Percentiles rank a stretch among this genome's conserved stretches.
Conservation (phyloP, 2,888 invertebrate species). For the Ectemnius lituratus region DNA sequence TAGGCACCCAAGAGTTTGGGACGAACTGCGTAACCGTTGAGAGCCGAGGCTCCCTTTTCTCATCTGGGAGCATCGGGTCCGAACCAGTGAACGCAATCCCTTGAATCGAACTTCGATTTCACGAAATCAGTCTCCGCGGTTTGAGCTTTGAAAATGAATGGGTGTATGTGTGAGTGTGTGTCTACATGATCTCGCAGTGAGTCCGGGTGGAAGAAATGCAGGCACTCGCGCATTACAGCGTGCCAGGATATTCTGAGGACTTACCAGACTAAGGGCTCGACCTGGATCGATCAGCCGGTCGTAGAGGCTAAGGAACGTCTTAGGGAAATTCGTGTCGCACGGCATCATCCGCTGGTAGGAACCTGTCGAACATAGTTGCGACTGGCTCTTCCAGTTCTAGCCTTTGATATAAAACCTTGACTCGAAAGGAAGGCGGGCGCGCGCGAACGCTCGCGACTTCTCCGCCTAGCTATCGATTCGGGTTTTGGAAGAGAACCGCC, state of each 20-base stretch:
- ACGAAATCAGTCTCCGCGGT: too few relatives aligned
- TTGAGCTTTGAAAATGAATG: too few relatives aligned
- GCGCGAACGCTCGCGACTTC: not conserved
- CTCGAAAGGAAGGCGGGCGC: conserved; percentile 1
- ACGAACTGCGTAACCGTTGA: too few relatives aligned
- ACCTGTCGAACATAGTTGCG: conserved; percentile 13
- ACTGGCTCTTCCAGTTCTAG: conserved; percentile 11
- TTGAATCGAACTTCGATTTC: too few relatives aligned
- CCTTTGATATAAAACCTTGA: conserved; percentile 8
- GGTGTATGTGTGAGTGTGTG: too few relatives aligned
- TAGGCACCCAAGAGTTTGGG: too few relatives aligned
- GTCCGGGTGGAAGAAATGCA: too few relatives aligned
- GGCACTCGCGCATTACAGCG: too few relatives aligned
- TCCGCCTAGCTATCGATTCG: conserved; percentile 17
- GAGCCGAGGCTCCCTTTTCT: too few relatives aligned
- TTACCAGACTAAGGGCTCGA: not conserved
- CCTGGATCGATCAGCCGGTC: not conserved
- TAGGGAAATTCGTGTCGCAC: not conserved
- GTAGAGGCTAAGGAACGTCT: not conserved
- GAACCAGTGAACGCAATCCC: too few relatives aligned
- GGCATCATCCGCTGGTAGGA: not conserved
- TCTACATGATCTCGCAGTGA: too few relatives aligned
- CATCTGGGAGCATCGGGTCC: too few relatives aligned
- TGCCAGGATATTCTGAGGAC: not conserved
- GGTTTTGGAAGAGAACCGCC: conserved; percentile 40